These are phyloP conservation scores for Colinus virginianus DNA, from an alignment of 2,113 vertebrate genomes.

Conservation along the genomic window DNA sequence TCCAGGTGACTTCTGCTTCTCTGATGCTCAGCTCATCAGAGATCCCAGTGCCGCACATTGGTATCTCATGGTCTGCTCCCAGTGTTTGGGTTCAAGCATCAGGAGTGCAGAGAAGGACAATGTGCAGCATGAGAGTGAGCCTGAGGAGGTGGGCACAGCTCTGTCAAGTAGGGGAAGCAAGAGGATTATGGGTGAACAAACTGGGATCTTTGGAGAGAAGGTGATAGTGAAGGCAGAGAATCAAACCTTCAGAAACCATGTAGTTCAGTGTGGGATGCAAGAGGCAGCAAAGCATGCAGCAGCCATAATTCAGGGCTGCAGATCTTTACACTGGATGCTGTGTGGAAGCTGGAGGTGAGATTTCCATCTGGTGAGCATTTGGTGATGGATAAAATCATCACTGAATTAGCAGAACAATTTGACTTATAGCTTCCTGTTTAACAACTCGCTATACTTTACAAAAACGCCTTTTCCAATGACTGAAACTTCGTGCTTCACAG, in stretches of 20 bases:
- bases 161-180: not conserved
- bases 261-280: fast-evolving
- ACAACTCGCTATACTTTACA: not conserved
- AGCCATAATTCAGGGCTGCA: not conserved
- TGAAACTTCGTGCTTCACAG: not conserved
- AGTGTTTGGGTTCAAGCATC: not conserved
- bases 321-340: not conserved
- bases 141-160: not conserved
- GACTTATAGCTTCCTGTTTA: not conserved
- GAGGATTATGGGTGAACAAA: not conserved
- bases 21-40: not conserved
- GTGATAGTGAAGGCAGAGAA: not conserved
- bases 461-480: not conserved
- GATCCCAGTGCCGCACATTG: not conserved
- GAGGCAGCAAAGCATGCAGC: not conserved
- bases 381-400: not conserved
- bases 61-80: not conserved
- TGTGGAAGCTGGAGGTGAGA: not conserved
- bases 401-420: not conserved
- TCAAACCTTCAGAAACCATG: not conserved
- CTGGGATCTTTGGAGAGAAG: not conserved
- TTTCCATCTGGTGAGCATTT: not conserved
- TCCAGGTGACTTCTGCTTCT: not conserved
- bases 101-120: not conserved
- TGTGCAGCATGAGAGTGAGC: not conserved